Evolutionary conservation across 1,140 invertebrate genomes (phyloP), one percentile per base, ranked within the genome.

Genomic region (Meloidogyne floridensis): DNA sequence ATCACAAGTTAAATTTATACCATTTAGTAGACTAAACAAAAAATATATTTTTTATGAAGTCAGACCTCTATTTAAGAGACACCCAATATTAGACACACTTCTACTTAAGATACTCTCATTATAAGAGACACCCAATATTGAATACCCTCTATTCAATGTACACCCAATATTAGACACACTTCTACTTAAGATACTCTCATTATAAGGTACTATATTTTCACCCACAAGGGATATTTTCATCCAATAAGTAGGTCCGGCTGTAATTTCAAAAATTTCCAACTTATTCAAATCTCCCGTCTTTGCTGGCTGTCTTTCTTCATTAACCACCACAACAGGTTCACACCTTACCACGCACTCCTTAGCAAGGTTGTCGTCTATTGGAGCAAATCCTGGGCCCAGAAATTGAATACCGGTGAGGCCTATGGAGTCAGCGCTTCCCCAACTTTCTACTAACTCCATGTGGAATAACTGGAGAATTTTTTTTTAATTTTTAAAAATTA

Each of bases 391-490:
- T 73, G 86, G 87, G 15, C 90, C 91, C 2, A 92, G 87, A 43
- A 92, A 88, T 82, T 92, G 91, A 51, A 92, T 82, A 18, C 91
- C 91, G 11, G 91, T 92, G 56, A 92, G 82, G 3, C 92, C 92
- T 43, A 92, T 86, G 74, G 91, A 90, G 77, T 91, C 90, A 15
- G 85, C 76, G 83, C 90, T 90, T 73, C 92, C 92, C 92, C 92
- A 92, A 6, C 92, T 92, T 2, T 87, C 88, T 20, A 88, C 87
- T 78, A 92, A 90, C 83, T 91, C 90, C 42, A 92, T 83, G 84
- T 91, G 86, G 51, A 92, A 81, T 78, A 86, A 91, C 92, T 81
- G 83, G 18, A 51, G 10, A 42, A n/a, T 65, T n/a, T 76, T 47
- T 42, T 7, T 72, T 51, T 72, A 1, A 43, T 72, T n/a, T 20